These are phyloP conservation scores for Pogoniulus pusillus DNA, from an alignment of 2,797 vertebrate genomes.

Conservation along the genomic window DNA sequence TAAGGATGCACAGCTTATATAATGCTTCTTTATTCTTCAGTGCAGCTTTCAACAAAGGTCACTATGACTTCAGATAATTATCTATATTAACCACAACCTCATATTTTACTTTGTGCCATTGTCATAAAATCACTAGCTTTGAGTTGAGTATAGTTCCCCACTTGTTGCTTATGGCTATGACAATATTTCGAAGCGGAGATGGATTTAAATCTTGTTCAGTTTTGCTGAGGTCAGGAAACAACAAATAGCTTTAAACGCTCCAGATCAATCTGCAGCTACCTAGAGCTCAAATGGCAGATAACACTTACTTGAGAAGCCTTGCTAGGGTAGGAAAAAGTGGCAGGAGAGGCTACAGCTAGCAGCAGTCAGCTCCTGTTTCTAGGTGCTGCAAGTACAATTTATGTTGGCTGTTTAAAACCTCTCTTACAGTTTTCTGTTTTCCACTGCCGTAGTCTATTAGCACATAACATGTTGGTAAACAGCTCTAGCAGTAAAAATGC, in stretches of 20 bases:
- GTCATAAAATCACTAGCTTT: background rate
- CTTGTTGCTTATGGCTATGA: conserved; percentile 11
- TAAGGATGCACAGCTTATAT: background rate
- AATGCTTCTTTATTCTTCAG: background rate
- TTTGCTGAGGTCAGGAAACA: background rate
- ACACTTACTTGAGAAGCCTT: background rate
- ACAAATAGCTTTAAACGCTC: background rate
- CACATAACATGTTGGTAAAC: background rate
- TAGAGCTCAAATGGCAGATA: background rate
- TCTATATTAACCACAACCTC: background rate
- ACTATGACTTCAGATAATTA: background rate
- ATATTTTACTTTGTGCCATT: background rate
- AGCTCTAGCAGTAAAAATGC: background rate
- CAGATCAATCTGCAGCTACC: background rate
- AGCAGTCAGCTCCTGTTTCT: background rate
- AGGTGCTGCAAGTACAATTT: background rate
- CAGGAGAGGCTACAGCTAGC: background rate
- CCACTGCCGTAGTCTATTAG: background rate
- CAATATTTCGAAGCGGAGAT: background rate
- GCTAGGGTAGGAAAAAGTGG: background rate
- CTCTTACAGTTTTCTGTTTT: background rate
- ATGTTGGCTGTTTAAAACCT: background rate
- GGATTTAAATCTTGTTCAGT: background rate
- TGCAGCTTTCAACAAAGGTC: background rate
- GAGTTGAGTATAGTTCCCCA: background rate